phyloP scores from a whole-genome alignment of 2,888 invertebrate species.

The Spilosoma lubricipeda region DNA sequence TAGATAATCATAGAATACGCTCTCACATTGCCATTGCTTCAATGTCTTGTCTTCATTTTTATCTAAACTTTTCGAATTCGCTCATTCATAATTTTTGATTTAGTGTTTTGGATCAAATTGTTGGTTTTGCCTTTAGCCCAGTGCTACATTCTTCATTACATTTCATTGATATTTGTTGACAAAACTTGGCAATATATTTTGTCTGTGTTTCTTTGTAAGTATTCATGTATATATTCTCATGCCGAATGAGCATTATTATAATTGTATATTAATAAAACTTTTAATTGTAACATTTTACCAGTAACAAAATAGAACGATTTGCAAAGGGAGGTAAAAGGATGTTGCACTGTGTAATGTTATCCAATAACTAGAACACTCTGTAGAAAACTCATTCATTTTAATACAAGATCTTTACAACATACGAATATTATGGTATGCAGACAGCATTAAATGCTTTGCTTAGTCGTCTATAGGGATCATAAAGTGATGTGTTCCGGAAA shows the following conservation, averaged over 20 bases:
- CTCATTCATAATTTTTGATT: too few species aligned
- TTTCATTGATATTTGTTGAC: too few species aligned
- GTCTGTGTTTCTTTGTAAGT: too few species aligned
- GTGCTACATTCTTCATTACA: too few species aligned
- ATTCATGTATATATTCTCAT: neutral
- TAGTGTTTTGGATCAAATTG: too few species aligned
- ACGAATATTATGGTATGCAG: conserved; percentile 35
- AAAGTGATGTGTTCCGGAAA: conserved; percentile 78
- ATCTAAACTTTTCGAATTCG: too few species aligned
- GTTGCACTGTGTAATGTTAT: neutral
- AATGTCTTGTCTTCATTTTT: too few species aligned
- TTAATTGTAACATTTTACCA: neutral
- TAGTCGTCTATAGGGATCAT: conserved; percentile 62
- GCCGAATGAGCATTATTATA: neutral
- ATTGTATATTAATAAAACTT: neutral
- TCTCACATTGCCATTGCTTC: too few species aligned
- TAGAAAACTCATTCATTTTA: conserved; percentile 16
- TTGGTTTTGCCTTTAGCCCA: too few species aligned
- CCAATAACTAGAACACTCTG: neutral
- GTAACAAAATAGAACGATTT: neutral
- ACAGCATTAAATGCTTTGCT: conserved; percentile 56
- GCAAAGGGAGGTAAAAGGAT: neutral
- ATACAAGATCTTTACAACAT: conserved; percentile 23
- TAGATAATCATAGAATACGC: too few species aligned
- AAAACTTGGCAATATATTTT: too few species aligned